Base-by-base conservation (phyloP, 1,140 invertebrate genomes). In the Megathymus violae region DNA sequence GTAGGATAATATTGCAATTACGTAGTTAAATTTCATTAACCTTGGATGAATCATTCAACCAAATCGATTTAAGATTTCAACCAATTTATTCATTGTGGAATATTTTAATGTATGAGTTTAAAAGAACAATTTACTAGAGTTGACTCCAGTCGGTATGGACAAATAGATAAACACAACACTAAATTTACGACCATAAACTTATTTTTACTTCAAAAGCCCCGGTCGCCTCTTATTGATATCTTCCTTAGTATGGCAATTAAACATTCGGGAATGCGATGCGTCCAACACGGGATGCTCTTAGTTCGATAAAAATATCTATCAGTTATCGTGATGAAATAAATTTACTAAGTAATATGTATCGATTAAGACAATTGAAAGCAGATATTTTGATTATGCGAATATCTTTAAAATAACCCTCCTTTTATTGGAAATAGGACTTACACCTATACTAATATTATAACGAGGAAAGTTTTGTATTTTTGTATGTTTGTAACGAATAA, bases 111-210 rank as follows among this genome's bases (percentile, higher is more conserved):
- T 31, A 31, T 31, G 9, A 1, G 27, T 4, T 31, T 31, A 7
- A 4, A 4, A 7, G 9, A 31, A 31, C 27, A 31, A 5, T 3
- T 5, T 22, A 22, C 27, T n/a, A n/a, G 9, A 31, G 27, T 25
- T 25, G 22, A 31, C 1, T 31, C 9, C 27, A 31, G 9, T 7
- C 27, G 27, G 27, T 1, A 31, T 7, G 9, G 27, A 31, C 27
- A 31, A 31, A 31, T 9, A 31, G 9, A 31, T 31, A 31, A 31
- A 31, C 4, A 4, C 4, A 31, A 31, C 22, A 31, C 9, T 7
- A 51, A 51, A 51, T 51, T 51, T 51, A 54, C 19, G 19, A 38
- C 51, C 40, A 54, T 54, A 41, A 54, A 54, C 36, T 54, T 54
- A 54, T 54, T 54, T 54, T 54, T 41, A 54, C 38, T n/a, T 54